Conservation (phyloP, 2,888 invertebrate species). For the Drymonia ruficornis region DNA sequence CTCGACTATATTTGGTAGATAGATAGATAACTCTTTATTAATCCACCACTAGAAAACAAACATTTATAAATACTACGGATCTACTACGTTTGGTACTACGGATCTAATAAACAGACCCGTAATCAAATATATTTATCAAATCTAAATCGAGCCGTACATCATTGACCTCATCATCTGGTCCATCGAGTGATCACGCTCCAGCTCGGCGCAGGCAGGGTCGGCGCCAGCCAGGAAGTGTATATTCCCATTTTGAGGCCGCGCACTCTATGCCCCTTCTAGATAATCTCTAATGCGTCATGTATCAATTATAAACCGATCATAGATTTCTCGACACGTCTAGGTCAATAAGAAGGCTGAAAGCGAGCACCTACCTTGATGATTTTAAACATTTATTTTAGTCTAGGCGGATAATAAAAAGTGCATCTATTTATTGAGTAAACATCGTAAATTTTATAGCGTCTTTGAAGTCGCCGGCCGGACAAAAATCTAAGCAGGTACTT, state of each 20-base stretch:
- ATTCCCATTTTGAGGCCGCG: conserved; percentile 32
- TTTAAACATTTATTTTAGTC: conserved; percentile 60
- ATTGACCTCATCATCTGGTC: conserved; percentile 38
- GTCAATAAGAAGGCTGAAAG: conserved; percentile 58
- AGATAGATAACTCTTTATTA: too few relatives aligned
- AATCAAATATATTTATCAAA: not conserved
- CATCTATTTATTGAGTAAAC: conserved; percentile 64
- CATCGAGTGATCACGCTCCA: too few relatives aligned
- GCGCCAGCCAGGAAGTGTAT: conserved; percentile 42
- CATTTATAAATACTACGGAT: too few relatives aligned
- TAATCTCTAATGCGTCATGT: conserved; percentile 47
- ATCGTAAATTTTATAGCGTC: conserved; percentile 53
- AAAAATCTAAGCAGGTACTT: not conserved
- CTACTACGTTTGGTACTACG: too few relatives aligned
- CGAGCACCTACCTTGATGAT: conserved; percentile 62
- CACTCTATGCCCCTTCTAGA: conserved; percentile 41
- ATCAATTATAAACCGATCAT: conserved; percentile 58
- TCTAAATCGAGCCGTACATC: conserved; percentile 27
- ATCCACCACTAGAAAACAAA: too few relatives aligned
- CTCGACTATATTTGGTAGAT: too few relatives aligned
- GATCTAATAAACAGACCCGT: not conserved
- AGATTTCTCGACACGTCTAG: conserved; percentile 63
- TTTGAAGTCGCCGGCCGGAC: conserved; percentile 52
- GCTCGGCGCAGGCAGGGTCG: conserved; percentile 36
- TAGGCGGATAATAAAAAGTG: conserved; percentile 55